phyloP scores from a whole-genome alignment of 2,113 vertebrate species.

The Leptodactylus fuscus region DNA sequence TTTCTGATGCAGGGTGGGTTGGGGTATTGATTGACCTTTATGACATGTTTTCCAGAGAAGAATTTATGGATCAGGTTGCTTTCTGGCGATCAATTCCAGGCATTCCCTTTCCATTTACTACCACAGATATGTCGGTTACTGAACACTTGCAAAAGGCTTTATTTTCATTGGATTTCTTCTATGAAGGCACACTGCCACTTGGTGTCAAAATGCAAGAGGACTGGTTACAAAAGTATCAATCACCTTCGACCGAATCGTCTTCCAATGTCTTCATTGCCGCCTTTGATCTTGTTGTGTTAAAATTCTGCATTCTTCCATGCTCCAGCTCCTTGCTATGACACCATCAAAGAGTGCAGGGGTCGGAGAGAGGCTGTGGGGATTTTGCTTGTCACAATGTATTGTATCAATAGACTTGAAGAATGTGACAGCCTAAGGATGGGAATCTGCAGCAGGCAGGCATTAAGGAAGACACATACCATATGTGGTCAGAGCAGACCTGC shows the following conservation, averaged over 20 bases:
- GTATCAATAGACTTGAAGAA: slow-evolving; percentile 49
- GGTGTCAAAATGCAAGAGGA: slow-evolving; percentile 3
- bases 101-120: not conserved
- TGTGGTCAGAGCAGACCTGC: slow-evolving; percentile 24
- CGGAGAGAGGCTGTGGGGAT: slow-evolving; percentile 41
- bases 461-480: slow-evolving; percentile 42
- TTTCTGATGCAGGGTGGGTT: not conserved
- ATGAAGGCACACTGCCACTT: not conserved
- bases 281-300: slow-evolving; percentile 52
- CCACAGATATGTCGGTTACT: not conserved
- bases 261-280: slow-evolving; percentile 48
- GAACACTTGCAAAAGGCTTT: not conserved
- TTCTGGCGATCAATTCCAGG: not conserved
- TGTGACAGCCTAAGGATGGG: slow-evolving; percentile 39
- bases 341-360: slow-evolving; percentile 49
- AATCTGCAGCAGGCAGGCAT: slow-evolving; percentile 42
- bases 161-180: slow-evolving; percentile 12
- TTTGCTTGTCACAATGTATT: slow-evolving; percentile 51
- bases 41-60: not conserved
- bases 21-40: slow-evolving; percentile 11
- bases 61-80: not conserved
- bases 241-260: slow-evolving; percentile 34
- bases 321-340: slow-evolving; percentile 38
- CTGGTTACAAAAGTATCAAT: slow-evolving; percentile 35
- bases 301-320: slow-evolving; percentile 46